Base-by-base conservation (phyloP, 2,888 invertebrate species). In the Heliconius ethilla region DNA sequence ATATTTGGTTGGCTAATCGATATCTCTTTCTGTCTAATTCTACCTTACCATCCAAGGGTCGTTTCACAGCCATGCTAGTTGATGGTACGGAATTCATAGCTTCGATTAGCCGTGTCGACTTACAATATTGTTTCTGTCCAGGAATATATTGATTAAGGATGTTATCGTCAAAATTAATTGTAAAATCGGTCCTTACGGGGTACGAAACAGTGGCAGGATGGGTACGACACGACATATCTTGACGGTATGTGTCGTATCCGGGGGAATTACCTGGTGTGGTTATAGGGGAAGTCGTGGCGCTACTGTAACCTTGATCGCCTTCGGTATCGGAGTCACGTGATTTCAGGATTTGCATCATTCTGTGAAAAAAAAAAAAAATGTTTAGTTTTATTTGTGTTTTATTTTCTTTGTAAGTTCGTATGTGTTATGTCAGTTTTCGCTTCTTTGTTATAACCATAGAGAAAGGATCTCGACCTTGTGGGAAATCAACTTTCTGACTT, bases 271-370 rank as follows among this genome's bases (percentile, higher is more conserved):
- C 37, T 22, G 37, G 93, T 0, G 93, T 93, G 33, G 88, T 84
- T 81, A 88, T 90, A 0, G 93, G 93, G 0, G 94, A 90, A 0
- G 91, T 93, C 33, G 88, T 84, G 0, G 93, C 92, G 75, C 93
- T 93, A 83, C 92, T 87, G 82, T 93, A 93, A 0, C 94, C 93
- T 80, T 93, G 93, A 77, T 93, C 94, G 0, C 88, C 83, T 70
- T 93, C 92, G 0, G 88, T 84, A 25, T 92, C 92, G 0, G 83
- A 83, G 62, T 92, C 92, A 55, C 92, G 89, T 0, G 91, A 87
- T 79, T 92, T 93, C 51, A 93, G 81, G 27, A 91, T 91, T 80
- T 91, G 91, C 94, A 94, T 94, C 94, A 94, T 94, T 79, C 94
- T 94, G 91, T 29, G 84, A 75, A n/a, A 40, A 59, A 13, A 33